Evolutionary conservation across 2,113 vertebrate genomes (phyloP).

Genomic region (Uria aalge): DNA sequence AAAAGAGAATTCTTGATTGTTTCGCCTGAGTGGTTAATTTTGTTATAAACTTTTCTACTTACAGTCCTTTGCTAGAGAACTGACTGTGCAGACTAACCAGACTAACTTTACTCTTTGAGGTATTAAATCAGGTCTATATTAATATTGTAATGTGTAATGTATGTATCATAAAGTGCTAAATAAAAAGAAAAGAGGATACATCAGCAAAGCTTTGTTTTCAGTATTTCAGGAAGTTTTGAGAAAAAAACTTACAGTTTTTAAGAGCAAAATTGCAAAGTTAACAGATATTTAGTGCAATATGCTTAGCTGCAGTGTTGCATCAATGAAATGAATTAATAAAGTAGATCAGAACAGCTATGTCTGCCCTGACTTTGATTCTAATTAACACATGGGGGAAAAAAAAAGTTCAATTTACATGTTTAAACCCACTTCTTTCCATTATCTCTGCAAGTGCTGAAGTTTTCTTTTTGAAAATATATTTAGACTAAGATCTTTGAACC

Average conservation of each 20-base stretch:
- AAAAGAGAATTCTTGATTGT: background rate
- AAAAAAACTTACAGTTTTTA: background rate
- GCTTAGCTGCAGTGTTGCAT: background rate
- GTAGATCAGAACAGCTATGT: background rate
- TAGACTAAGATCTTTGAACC: background rate
- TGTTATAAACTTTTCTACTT: background rate
- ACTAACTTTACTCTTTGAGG: background rate
- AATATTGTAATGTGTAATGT: background rate
- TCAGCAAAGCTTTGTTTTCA: background rate
- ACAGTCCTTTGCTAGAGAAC: background rate
- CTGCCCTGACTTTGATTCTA: background rate
- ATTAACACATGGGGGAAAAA: background rate
- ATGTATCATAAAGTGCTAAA: background rate
- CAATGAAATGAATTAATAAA: background rate
- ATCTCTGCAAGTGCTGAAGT: background rate
- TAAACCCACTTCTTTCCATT: background rate
- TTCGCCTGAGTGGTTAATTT: background rate
- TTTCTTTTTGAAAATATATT: background rate
- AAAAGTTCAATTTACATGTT: background rate
- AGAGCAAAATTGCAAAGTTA: background rate
- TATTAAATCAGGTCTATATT: background rate
- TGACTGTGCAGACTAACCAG: background rate
- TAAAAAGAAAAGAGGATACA: background rate
- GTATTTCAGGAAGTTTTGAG: background rate
- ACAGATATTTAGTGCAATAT: background rate